Conservation (phyloP, 2,113 vertebrate species). For the Prunella fulvescens region DNA sequence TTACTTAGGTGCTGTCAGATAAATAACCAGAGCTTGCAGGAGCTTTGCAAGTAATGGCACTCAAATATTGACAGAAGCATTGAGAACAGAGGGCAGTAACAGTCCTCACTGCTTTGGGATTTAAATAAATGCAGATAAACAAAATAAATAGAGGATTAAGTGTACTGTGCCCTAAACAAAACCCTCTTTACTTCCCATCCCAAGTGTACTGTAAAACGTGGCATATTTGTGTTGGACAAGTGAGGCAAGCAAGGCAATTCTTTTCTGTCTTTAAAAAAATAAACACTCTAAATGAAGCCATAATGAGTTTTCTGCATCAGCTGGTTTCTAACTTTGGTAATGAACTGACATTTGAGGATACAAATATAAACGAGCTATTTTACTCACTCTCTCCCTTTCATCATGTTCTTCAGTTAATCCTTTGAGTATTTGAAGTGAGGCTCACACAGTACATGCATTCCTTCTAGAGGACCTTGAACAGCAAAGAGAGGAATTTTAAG, state of each 20-base stretch:
- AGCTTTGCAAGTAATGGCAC: background rate
- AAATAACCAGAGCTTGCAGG: background rate
- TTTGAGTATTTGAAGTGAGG: background rate
- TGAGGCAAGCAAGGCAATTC: background rate
- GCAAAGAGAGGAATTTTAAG: background rate
- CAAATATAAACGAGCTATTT: conserved; percentile 46
- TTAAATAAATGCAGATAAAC: background rate
- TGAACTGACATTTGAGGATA: conserved; percentile 57
- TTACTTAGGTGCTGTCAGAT: background rate
- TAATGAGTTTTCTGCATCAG: conserved; percentile 37
- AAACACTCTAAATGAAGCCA: conserved; percentile 35
- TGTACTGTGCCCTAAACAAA: background rate
- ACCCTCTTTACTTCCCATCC: background rate
- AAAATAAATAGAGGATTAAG: background rate
- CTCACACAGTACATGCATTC: background rate
- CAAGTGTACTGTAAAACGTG: background rate
- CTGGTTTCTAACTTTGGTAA: conserved; percentile 52
- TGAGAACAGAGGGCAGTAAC: background rate
- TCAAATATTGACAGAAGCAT: rapidly evolving
- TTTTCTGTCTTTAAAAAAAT: conserved; percentile 35
- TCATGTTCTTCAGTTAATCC: conserved; percentile 24
- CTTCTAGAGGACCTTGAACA: background rate
- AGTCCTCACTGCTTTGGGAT: background rate
- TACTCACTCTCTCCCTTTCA: conserved; percentile 22
- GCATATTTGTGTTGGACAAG: background rate